Conservation (phyloP, 2,888 invertebrate species). For the Campopleginae sp. region DNA sequence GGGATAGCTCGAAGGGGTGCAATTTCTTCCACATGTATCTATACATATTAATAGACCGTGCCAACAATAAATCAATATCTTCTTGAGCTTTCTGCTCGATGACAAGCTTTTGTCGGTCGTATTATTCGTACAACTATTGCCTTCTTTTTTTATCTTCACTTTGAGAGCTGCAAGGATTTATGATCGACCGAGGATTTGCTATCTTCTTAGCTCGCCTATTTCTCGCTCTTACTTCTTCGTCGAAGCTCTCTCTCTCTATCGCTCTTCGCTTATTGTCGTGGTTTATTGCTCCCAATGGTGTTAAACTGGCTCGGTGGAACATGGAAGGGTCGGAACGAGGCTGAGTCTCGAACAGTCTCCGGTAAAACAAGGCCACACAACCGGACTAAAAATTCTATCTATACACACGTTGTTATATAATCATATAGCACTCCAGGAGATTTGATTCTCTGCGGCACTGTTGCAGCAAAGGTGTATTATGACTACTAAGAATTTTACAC, state of each 20-base stretch:
- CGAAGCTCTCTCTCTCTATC: constrained; percentile 40
- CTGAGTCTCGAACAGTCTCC: neutral
- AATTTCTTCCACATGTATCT: constrained; percentile 4
- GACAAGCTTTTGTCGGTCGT: constrained; percentile 30
- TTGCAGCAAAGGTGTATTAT: constrained; percentile 1
- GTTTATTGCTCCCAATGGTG: constrained; percentile 57
- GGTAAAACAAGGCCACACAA: neutral
- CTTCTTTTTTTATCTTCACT: constrained; percentile 42
- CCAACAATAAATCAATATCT: constrained; percentile 44
- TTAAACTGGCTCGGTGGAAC: constrained; percentile 30
- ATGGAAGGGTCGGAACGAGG: constrained; percentile 10
- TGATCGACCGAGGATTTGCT: constrained; percentile 46
- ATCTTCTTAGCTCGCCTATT: constrained; percentile 35
- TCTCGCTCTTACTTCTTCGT: constrained; percentile 28
- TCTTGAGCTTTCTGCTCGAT: constrained; percentile 42
- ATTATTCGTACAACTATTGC: constrained; percentile 40
- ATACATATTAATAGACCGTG: constrained; percentile 2
- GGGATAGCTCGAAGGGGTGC: neutral
- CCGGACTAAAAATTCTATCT: neutral
- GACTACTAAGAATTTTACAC: constrained; percentile 1
- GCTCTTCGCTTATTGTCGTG: constrained; percentile 34
- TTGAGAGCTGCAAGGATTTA: constrained; percentile 54
- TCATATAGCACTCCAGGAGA: neutral
- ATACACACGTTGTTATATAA: neutral
- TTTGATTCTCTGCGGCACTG: neutral